Conservation (phyloP, 2,797 vertebrate genomes). For the Betta splendens region DNA sequence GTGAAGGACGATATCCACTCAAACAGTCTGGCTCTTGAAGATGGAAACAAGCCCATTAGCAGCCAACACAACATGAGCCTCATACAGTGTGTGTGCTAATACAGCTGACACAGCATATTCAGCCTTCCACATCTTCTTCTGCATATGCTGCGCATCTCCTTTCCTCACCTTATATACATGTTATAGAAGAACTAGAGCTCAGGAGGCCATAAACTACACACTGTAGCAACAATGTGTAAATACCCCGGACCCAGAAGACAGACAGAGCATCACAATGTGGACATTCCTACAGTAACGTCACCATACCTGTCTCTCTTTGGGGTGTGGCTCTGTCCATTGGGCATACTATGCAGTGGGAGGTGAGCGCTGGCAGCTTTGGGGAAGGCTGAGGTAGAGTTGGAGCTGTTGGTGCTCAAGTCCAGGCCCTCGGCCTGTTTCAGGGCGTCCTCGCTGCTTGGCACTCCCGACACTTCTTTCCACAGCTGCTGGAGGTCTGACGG, state of each 20-base stretch:
- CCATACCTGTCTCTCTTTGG: constrained; percentile 96
- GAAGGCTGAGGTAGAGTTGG: constrained; percentile 98
- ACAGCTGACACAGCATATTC: constrained; percentile 1
- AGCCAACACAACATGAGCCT: constrained; percentile 38
- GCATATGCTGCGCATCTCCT: background rate
- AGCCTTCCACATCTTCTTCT: background rate
- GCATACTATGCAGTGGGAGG: constrained; percentile 92
- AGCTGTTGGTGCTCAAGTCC: constrained; percentile 95
- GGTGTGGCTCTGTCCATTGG: constrained; percentile 96
- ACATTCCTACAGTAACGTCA: background rate
- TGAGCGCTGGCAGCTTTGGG: constrained; percentile 94
- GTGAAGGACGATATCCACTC: constrained; percentile 88
- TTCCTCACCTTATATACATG: constrained; percentile 52
- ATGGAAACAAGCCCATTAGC: constrained; percentile 71
- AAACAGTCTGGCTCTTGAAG: constrained; percentile 86
- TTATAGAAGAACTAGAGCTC: constrained; percentile 25
- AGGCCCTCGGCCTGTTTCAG: constrained; percentile 94
- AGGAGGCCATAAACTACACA: constrained; percentile 16
- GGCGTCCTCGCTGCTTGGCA: constrained; percentile 90
- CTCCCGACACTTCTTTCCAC: constrained; percentile 94
- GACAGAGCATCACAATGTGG: constrained; percentile 5
- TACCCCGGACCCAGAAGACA: constrained; percentile 38
- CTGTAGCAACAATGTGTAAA: constrained; percentile 28
- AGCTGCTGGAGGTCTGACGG: constrained; percentile 98
- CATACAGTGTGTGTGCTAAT: constrained; percentile 1